A percentile compares a stretch with the other conserved stretches of the same genome.
phyloP scores from a whole-genome alignment of 2,888 invertebrate species.

The Diachrysia chrysitis region DNA sequence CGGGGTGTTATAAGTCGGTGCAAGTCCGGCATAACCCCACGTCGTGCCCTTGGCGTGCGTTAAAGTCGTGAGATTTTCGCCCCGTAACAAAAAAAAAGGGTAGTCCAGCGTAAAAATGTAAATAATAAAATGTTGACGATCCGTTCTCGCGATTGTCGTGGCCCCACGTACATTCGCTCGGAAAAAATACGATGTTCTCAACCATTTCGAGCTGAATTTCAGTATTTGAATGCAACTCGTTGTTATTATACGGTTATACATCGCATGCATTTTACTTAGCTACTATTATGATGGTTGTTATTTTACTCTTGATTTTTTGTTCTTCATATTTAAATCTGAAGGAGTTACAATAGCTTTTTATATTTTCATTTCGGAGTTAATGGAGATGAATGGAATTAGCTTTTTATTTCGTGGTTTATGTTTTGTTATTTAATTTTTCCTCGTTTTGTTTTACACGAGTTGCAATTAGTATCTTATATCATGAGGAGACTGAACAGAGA shows the following conservation, averaged over 20 bases:
- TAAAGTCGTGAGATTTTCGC: too few relatives aligned
- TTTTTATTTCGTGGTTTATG: neutral
- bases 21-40: too few relatives aligned
- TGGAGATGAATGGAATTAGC: slow-evolving; percentile 8
- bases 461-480: neutral
- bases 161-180: slow-evolving; percentile 42
- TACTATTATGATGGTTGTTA: slow-evolving; percentile 41
- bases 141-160: slow-evolving; percentile 9
- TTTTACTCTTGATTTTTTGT: slow-evolving; percentile 29
- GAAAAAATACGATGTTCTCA: slow-evolving; percentile 57
- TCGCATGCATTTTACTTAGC: slow-evolving; percentile 12
- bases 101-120: neutral
- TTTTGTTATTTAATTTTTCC: neutral
- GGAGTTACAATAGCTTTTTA: slow-evolving; percentile 13
- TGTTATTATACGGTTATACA: slow-evolving; percentile 52
- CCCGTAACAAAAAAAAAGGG: neutral
- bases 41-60: too few relatives aligned
- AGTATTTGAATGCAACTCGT: slow-evolving; percentile 57
- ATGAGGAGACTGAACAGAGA: neutral
- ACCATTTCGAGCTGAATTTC: slow-evolving; percentile 55
- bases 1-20: too few relatives aligned
- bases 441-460: neutral
- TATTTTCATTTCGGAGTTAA: slow-evolving; percentile 16
- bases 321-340: slow-evolving; percentile 26
- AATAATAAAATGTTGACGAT: neutral